These are phyloP conservation scores for Neodiprion lecontei DNA, from an alignment of 1,140 invertebrate genomes.

Conservation along the genomic window DNA sequence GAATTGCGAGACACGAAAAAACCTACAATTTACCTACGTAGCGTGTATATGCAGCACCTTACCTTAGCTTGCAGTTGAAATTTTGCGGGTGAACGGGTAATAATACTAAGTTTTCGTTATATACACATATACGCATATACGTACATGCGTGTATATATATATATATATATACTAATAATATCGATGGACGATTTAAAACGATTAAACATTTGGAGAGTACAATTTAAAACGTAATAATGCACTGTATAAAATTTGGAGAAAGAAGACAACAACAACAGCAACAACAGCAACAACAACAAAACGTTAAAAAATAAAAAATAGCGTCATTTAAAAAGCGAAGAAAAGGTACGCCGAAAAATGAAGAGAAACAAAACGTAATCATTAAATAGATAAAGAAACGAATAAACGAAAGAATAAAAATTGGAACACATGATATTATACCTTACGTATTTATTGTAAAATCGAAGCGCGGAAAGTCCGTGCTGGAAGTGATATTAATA, in stretches of 20 bases:
- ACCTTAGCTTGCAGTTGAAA: slow-evolving; percentile 9
- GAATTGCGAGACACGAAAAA: slow-evolving; percentile 17
- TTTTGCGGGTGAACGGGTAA: neutral
- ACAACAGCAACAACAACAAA: neutral
- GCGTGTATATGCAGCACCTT: neutral
- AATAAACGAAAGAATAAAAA: slow-evolving; percentile 9
- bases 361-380: slow-evolving; percentile 13
- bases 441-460: neutral
- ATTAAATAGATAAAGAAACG: neutral
- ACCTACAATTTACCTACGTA: neutral
- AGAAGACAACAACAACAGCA: slow-evolving; percentile 39
- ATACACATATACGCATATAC: slow-evolving; percentile 10
- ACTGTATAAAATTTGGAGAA: slow-evolving; percentile 55
- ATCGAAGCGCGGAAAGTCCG: neutral
- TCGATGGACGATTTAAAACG: slow-evolving; percentile 14
- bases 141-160: slow-evolving; percentile 16
- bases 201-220: slow-evolving; percentile 52
- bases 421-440: slow-evolving; percentile 14
- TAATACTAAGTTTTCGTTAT: neutral
- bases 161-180: slow-evolving; percentile 12
- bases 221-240: slow-evolving; percentile 57
- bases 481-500: neutral
- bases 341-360: slow-evolving; percentile 25
- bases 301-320: neutral
- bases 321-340: neutral